Conservation (phyloP, 2,797 vertebrate species). For the Molossus alvarezi region DNA sequence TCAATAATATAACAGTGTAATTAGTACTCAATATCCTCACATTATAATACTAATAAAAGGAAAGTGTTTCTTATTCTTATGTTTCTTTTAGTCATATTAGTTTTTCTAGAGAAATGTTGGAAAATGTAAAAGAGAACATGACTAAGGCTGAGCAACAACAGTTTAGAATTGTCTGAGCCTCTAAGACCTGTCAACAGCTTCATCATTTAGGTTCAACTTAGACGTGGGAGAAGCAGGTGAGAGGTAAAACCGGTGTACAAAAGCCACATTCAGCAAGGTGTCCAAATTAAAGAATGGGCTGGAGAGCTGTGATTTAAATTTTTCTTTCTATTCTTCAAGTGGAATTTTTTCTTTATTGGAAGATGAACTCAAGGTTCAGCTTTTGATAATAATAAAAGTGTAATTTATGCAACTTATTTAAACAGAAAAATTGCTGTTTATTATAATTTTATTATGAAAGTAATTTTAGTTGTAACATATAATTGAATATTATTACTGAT, state of each 20-base stretch:
- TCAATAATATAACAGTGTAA: conserved; percentile 14
- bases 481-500: background rate
- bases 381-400: conserved; percentile 31
- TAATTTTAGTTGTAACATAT: conserved; percentile 50
- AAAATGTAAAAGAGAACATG: conserved; percentile 50
- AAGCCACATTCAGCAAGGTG: background rate
- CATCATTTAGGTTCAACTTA: conserved; percentile 28
- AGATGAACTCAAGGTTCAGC: conserved; percentile 43
- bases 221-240: background rate
- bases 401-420: conserved; percentile 37
- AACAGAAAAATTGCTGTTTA: conserved; percentile 33
- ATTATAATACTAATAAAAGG: conserved; percentile 20
- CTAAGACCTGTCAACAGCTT: background rate
- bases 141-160: conserved; percentile 22
- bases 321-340: background rate
- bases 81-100: conserved; percentile 52
- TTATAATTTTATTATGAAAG: conserved; percentile 17
- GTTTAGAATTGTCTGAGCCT: conserved; percentile 38
- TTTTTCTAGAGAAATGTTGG: conserved; percentile 61
- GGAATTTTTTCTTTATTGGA: background rate
- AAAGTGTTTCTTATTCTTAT: conserved; percentile 28
- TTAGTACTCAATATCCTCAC: conserved; percentile 23
- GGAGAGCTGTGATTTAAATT: conserved; percentile 14
- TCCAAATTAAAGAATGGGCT: conserved; percentile 33
- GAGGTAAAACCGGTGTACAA: background rate